Evolutionary conservation across 2,888 invertebrate species (phyloP), one percentile per base, ranked within the genome.

Genomic region (Chydorus sphaericus): DNA sequence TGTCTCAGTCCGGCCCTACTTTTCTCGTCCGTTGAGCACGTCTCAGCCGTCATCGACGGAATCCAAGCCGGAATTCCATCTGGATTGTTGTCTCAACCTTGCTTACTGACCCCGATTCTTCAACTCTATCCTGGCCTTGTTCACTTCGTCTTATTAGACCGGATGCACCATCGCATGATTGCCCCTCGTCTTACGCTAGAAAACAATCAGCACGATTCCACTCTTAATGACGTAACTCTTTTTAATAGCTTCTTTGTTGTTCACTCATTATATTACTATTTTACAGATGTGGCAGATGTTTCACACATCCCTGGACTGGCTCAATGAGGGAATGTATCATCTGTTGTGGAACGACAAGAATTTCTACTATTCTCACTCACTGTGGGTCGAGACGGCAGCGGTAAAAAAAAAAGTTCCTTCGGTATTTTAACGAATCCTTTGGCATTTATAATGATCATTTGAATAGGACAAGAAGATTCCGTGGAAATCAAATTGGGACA

Each of bases 341-440:
- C 26, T 52, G 23, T 20, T 52, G 52, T 52, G 52, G 52, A 52
- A 52, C 26, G 52, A 52, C n/a, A 52, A 36, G 23, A 33, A 52
- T 33, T 26, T 52, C 31, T 52, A 37, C 26, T 52, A 52, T 23
- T 52, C 52, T 8, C 52, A 52, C 36, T 29, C 36, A 33, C 23
- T 52, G 18, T 52, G 52, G 52, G 18, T 52, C 4, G 52, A 52
- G 23, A 31, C 33, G 20, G 37, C 16, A 31, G 16, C 26, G 33
- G 52, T 52, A 52, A 49, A 26, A 28, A 11, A 5, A 14, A 10
- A 4, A 49, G n/a, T 31, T 31, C n/a, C n/a, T n/a, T n/a, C n/a
- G n/a, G n/a, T n/a, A n/a, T 49, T 10, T 3, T 10, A 26, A 26
- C n/a, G 23, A 4, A 49, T 26, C 10, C 31, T n/a, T 10, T 18